Evolutionary conservation across 2,888 invertebrate genomes (phyloP).

Genomic region (Malthinus seriepunctatus): DNA sequence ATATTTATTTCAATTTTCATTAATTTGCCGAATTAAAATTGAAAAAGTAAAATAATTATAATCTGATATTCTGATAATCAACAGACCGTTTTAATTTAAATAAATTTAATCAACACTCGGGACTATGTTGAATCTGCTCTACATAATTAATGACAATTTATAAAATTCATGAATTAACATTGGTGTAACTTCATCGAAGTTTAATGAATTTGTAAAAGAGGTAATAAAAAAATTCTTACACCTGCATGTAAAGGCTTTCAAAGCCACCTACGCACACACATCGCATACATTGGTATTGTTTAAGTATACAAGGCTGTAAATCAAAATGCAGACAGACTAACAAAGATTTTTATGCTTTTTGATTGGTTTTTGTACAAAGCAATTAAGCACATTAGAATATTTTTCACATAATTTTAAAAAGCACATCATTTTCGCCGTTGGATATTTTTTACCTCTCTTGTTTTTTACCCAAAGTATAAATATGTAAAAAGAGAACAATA

Average conservation of each 20-base stretch:
- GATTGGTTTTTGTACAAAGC: constrained; percentile 8
- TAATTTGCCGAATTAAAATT: too few relatives aligned
- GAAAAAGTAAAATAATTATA: too few relatives aligned
- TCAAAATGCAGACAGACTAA: constrained; percentile 17
- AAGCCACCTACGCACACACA: constrained; percentile 17
- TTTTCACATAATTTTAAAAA: constrained; percentile 17
- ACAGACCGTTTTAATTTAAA: background rate
- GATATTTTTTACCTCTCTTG: constrained; percentile 15
- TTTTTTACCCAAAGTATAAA: constrained; percentile 16
- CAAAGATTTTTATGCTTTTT: constrained; percentile 9
- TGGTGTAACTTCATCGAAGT: constrained; percentile 12
- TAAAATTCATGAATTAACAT: constrained; percentile 16
- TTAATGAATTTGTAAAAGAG: constrained; percentile 18
- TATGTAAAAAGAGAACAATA: constrained; percentile 28
- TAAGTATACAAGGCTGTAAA: constrained; percentile 19
- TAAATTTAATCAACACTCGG: constrained; percentile 1
- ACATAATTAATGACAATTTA: constrained; percentile 12
- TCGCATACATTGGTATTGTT: constrained; percentile 4
- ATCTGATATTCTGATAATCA: too few relatives aligned
- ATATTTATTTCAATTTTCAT: too few relatives aligned
- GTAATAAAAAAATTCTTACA: constrained; percentile 24
- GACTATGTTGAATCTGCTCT: background rate
- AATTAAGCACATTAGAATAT: constrained; percentile 26
- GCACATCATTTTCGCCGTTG: constrained; percentile 6
- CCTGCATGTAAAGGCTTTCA: constrained; percentile 26